A percentile compares a stretch with the other conserved stretches of the same genome.
Evolutionary conservation across 2,113 vertebrate genomes (phyloP).

Genomic region (Mystacornis crossleyi): DNA sequence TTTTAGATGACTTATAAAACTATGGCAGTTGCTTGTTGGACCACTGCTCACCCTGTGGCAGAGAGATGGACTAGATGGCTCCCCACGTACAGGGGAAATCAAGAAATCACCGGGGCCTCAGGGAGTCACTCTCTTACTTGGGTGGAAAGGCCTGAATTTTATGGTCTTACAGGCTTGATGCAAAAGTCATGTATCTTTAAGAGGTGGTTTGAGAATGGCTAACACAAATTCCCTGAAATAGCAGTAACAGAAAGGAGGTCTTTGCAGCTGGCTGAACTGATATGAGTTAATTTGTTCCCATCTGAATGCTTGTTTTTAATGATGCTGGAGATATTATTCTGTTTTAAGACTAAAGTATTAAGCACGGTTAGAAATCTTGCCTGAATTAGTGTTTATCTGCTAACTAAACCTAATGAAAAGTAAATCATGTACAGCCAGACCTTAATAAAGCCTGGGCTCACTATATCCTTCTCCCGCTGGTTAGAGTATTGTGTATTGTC

Average conservation of each 20-base stretch:
- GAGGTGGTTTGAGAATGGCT: background rate
- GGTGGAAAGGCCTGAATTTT: background rate
- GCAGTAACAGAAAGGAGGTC: background rate
- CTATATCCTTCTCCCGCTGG: background rate
- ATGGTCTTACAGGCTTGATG: background rate
- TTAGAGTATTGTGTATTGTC: background rate
- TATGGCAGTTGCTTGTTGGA: background rate
- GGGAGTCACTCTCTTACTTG: background rate
- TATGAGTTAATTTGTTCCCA: conserved; percentile 26
- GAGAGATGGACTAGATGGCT: background rate
- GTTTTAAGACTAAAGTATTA: conserved; percentile 8
- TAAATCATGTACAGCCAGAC: background rate
- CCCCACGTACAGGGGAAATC: background rate
- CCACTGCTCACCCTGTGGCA: background rate
- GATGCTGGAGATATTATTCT: conserved; percentile 21
- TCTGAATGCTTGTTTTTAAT: conserved; percentile 43
- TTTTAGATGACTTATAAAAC: background rate
- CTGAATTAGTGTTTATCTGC: conserved; percentile 14
- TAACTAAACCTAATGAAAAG: conserved; percentile 47
- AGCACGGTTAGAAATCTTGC: background rate
- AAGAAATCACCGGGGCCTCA: fast-evolving
- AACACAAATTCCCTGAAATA: background rate
- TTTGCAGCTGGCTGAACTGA: conserved; percentile 7
- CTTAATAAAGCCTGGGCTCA: background rate
- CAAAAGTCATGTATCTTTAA: background rate